A percentile compares a stretch with the other conserved stretches of the same genome.
Evolutionary conservation across 2,113 vertebrate species (phyloP).

Genomic region (Pelecanoides urinatrix): DNA sequence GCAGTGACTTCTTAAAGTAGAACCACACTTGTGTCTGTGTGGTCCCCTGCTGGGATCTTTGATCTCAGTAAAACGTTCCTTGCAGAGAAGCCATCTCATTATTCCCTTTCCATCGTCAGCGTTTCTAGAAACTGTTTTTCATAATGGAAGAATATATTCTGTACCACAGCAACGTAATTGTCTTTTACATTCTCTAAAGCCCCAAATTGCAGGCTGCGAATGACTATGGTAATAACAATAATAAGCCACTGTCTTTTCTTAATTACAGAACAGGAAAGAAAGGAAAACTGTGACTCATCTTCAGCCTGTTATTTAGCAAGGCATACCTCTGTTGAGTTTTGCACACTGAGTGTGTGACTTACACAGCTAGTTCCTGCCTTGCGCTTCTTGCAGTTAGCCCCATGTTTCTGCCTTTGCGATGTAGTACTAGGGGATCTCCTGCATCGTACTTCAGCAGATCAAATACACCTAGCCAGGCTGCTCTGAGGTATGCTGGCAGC

Average conservation of each 20-base stretch:
- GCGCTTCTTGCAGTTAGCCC: background rate
- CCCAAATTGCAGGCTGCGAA: background rate
- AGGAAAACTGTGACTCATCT: background rate
- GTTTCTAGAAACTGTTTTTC: background rate
- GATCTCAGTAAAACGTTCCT: background rate
- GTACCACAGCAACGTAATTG: background rate
- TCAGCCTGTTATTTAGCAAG: background rate
- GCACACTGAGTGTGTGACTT: background rate
- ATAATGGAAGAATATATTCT: background rate
- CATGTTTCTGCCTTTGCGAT: background rate
- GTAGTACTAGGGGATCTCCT: background rate
- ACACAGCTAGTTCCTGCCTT: background rate
- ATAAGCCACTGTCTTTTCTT: background rate
- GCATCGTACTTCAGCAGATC: background rate
- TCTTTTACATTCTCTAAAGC: background rate
- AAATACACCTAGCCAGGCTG: background rate
- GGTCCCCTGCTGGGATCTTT: background rate
- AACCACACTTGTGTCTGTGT: background rate
- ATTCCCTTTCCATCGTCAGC: background rate
- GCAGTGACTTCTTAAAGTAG: background rate
- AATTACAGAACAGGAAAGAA: background rate
- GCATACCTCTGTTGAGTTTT: background rate
- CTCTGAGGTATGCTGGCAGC: background rate
- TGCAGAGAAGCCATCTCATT: background rate
- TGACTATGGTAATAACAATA: background rate